phyloP scores from a whole-genome alignment of 2,797 vertebrate species.

The Girardinus metallicus region DNA sequence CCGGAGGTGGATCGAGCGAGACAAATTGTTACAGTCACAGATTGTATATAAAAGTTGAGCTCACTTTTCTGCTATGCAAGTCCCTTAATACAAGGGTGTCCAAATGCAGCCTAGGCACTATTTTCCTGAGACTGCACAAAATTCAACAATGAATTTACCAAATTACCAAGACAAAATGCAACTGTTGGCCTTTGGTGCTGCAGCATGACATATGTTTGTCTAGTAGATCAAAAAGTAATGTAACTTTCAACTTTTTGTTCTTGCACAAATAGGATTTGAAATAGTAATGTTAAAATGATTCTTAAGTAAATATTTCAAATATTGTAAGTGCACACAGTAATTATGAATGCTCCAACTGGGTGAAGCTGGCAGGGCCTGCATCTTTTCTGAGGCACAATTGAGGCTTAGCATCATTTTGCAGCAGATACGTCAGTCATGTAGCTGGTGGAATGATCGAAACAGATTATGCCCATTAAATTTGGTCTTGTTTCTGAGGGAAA shows the following conservation, averaged over 20 bases:
- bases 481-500: slow-evolving; percentile 29
- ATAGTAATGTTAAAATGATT: not conserved
- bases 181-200: too few species aligned
- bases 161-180: not conserved
- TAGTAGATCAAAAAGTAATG: not conserved
- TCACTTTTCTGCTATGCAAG: not conserved
- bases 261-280: slow-evolving; percentile 1
- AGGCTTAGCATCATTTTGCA: not conserved
- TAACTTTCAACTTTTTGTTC: not conserved
- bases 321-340: not conserved
- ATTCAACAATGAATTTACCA: not conserved
- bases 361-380: not conserved
- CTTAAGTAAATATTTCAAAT: slow-evolving; percentile 2
- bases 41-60: not conserved
- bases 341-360: not conserved
- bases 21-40: not conserved
- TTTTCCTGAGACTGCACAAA: not conserved
- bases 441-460: not conserved
- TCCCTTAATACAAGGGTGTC: not conserved
- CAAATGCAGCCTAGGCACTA: not conserved
- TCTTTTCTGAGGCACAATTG: not conserved
- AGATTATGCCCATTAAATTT: slow-evolving; percentile 10
- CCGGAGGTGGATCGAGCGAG: not conserved
- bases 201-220: too few species aligned
- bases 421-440: not conserved